Conservation (phyloP, 2,888 invertebrate genomes). For the Gisinianus flammeolus region DNA sequence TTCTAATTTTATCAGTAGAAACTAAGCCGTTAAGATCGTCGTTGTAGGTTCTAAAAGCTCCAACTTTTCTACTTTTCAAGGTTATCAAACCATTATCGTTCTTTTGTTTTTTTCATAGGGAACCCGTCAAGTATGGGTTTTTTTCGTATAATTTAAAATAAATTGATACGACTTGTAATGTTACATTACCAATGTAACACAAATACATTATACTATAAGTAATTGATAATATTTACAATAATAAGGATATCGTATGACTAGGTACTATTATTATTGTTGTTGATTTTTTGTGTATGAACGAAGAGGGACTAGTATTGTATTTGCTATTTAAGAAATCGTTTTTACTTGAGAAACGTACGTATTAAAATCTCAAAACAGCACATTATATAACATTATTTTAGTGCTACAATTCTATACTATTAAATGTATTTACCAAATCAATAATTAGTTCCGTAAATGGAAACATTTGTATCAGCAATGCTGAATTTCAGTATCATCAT, state of each 20-base stretch:
- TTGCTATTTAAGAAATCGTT: no score
- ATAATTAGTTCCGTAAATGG: no score
- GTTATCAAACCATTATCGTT: neutral
- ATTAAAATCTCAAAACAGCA: neutral
- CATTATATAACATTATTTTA: neutral
- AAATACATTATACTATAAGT: neutral
- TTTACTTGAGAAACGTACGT: neutral
- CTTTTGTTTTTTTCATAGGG: neutral
- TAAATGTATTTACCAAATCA: no score
- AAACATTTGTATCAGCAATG: no score
- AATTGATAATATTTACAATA: neutral
- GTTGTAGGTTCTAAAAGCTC: neutral
- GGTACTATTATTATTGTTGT: neutral
- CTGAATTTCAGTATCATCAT: neutral
- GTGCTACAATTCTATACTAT: neutral
- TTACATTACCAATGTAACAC: neutral
- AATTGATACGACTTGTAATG: neutral
- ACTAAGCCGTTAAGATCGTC: neutral
- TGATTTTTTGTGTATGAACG: neutral
- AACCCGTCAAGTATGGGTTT: no score
- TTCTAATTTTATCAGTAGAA: neutral
- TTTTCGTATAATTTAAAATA: neutral
- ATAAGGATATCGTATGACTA: no score
- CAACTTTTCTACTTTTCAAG: slow-evolving; percentile 4
- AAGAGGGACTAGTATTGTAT: neutral